Conservation (phyloP, 2,888 invertebrate genomes). For the Pyrocoelia pectoralis region DNA sequence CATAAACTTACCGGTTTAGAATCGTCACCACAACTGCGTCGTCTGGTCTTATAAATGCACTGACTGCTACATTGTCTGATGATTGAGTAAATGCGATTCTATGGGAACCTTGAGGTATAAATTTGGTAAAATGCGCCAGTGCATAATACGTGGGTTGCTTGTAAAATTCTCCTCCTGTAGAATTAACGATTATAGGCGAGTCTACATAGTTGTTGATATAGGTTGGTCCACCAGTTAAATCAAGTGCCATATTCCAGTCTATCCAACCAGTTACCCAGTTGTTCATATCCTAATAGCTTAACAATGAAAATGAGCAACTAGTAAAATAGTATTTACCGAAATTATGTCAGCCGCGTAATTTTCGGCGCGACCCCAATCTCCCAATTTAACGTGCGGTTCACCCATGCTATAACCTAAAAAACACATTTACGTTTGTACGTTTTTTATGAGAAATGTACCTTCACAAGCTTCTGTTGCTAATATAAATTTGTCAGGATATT, state of each 20-base stretch:
- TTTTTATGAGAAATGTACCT: constrained; percentile 57
- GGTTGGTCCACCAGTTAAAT: constrained; percentile 80
- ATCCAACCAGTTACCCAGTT: constrained; percentile 84
- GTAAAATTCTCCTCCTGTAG: constrained; percentile 74
- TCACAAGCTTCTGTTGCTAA: constrained; percentile 84
- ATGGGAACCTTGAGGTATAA: constrained; percentile 69
- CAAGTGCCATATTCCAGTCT: constrained; percentile 88
- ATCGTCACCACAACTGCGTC: constrained; percentile 62
- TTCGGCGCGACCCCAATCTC: constrained; percentile 15
- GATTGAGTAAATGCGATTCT: constrained; percentile 52
- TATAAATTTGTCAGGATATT: constrained; percentile 62
- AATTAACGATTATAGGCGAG: constrained; percentile 76
- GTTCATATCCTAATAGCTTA: constrained; percentile 68
- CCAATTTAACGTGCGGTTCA: constrained; percentile 8
- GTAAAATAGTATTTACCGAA: not conserved
- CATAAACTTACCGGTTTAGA: constrained; percentile 65
- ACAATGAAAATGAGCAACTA: not conserved
- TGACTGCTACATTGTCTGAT: constrained; percentile 53
- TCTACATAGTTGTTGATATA: constrained; percentile 83
- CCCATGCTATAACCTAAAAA: not conserved
- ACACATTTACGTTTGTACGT: not conserved
- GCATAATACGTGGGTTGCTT: constrained; percentile 91
- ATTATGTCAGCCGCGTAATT: not conserved
- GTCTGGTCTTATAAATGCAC: constrained; percentile 65
- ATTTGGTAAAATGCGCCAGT: constrained; percentile 77